Conservation (phyloP, 2,113 vertebrate genomes). For the Petromus typicus region DNA sequence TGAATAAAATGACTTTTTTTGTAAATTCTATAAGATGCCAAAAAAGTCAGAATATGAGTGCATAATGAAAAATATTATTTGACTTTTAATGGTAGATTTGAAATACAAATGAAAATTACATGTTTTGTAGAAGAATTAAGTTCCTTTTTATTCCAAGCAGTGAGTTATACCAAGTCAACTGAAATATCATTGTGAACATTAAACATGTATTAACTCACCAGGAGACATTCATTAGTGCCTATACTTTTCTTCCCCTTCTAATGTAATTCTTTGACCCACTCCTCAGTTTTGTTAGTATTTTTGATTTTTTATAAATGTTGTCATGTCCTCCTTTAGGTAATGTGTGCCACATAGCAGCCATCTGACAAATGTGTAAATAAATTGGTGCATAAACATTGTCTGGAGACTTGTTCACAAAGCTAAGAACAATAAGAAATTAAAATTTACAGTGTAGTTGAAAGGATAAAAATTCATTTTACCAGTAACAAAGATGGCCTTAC, state of each 20-base stretch:
- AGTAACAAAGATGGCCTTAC: neutral
- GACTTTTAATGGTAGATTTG: constrained; percentile 7
- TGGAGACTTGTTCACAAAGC: neutral
- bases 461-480: neutral
- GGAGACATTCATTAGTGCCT: neutral
- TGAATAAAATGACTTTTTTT: neutral
- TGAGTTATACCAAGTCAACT: neutral
- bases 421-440: neutral
- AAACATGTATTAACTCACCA: neutral
- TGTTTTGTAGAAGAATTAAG: neutral
- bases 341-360: neutral
- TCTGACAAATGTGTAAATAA: constrained; percentile 27
- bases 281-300: constrained; percentile 33
- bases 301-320: neutral
- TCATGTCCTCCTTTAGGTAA: neutral
- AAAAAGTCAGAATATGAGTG: neutral
- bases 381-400: neutral
- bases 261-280: neutral
- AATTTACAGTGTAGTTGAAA: neutral
- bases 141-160: neutral
- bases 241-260: neutral
- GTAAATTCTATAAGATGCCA: neutral
- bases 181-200: constrained; percentile 12
- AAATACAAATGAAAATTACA: neutral
- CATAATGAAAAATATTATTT: neutral